These are phyloP conservation scores for Capromys pilorides DNA, from an alignment of 2,797 vertebrate species.

Conservation along the genomic window DNA sequence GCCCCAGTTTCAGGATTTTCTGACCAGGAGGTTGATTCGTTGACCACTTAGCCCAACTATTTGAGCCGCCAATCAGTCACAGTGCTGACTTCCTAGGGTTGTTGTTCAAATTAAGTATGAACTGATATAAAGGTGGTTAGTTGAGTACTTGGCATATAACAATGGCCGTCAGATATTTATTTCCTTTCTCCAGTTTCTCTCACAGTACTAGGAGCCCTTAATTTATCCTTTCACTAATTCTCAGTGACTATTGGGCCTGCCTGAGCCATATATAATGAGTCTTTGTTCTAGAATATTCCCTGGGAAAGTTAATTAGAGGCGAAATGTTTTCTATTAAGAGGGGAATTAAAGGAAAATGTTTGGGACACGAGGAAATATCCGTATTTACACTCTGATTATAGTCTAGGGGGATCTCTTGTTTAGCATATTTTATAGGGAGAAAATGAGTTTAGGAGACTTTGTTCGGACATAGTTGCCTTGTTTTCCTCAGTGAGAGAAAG, in stretches of 20 bases:
- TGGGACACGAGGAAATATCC: neutral
- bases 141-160: neutral
- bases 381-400: neutral
- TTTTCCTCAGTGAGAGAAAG: neutral
- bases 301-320: slow-evolving; percentile 3
- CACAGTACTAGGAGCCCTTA: neutral
- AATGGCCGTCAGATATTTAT: neutral
- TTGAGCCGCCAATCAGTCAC: neutral
- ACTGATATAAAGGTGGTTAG: neutral
- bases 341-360: neutral
- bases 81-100: neutral
- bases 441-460: neutral
- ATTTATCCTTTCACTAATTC: neutral
- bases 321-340: slow-evolving; percentile 28
- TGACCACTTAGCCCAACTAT: neutral
- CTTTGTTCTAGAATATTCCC: neutral
- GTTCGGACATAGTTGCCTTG: neutral
- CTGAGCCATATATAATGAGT: neutral
- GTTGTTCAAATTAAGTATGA: slow-evolving; percentile 9
- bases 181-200: neutral
- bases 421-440: neutral
- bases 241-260: neutral
- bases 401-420: slow-evolving; percentile 22
- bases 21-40: neutral
- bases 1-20: neutral